Evolutionary conservation across 2,888 invertebrate genomes (phyloP), one percentile per base, ranked within the genome.

Genomic region (Orthonevra nobilis): DNA sequence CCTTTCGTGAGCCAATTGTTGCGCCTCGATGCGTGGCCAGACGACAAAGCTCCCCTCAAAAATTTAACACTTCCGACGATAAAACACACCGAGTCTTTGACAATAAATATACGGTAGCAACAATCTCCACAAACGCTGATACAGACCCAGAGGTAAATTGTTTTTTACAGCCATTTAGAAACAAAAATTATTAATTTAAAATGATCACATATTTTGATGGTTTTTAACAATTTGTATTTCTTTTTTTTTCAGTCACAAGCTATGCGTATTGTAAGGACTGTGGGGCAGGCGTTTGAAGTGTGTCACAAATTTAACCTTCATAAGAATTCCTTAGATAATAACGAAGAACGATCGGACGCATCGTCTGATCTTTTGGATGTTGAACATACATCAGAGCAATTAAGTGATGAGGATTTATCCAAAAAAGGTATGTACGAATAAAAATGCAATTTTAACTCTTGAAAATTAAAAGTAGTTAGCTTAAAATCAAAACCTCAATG

Each of bases 231-330:
- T 34, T 46, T 64, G 60, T 72, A 36, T 64, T 54, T 81, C 61
- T 85, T 85, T 83, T 83, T 82, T 79, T 89, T 90, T 9, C 93
- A 98, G 98, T 97, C 95, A 89, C 98, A 99, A 91, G 99, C 99
- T 26, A 98, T 99, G 97, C 93, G 96, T 84, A 96, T 99, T 84
- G 99, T 99, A 77, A 93, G 98, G 85, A 99, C 99, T 4, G 97
- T 99, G 83, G 99, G 99, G 44, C 99, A 99, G 90, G 99, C 99
- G 30, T 99, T 99, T 90, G 99, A 99, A 90, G 98, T 99, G 88
- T 99, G 98, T 92, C 98, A 99, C 92, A 97, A 98, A 90, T 92
- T 96, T 90, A 94, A 95, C 86, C 91, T 92, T 85, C 93, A 92
- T 85, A 89, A 89, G 86, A 88, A 89, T 87, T 88, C 88, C 87